Evolutionary conservation across 2,888 invertebrate genomes (phyloP), one percentile per base, ranked within the genome.

Genomic region (Hypomecis punctinalis): DNA sequence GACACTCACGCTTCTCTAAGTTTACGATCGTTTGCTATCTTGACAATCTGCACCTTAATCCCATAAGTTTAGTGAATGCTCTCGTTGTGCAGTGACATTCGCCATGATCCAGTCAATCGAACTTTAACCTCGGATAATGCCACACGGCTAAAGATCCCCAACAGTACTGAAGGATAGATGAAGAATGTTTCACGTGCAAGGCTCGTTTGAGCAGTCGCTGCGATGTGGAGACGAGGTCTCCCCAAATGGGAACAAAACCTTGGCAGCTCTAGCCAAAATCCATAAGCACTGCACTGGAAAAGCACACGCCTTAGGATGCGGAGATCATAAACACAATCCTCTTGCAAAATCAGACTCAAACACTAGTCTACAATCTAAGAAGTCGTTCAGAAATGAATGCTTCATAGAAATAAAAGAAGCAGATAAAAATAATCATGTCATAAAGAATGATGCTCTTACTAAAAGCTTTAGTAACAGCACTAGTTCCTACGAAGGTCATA

Each of bases 231-330:
- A 91, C 75, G 91, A 93, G 61, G 71, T 86, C 70, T 91, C 91
- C 59, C 90, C 93, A 33, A 90, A 78, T 69, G 89, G 91, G 23
- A 93, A 92, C 60, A 94, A 94, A 74, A 94, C 89, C 23, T 89
- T 93, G 65, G 93, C 93, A 63, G 93, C 93, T 56, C 84, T 94
- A 68, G 93, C 93, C 73, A 94, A 94, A 78, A 94, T 94, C 66
- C 97, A 97, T 82, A 95, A 94, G 76, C 95, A 95, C 59, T 97
- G 97, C 83, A 96, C 95, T 40, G 97, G 97, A 39, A 95, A 95
- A 78, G 95, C 96, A 0, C 97, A 97, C 81, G 97, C 96, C 9
- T 94, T 95, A 73, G 96, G 96, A 54, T 95, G 95, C 75, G 86
- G 88, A 5, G 95, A 95, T 73, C 88, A 93, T 56, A 88, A 89